Conservation (phyloP, 2,888 invertebrate genomes). For the Catocala fraxini region DNA sequence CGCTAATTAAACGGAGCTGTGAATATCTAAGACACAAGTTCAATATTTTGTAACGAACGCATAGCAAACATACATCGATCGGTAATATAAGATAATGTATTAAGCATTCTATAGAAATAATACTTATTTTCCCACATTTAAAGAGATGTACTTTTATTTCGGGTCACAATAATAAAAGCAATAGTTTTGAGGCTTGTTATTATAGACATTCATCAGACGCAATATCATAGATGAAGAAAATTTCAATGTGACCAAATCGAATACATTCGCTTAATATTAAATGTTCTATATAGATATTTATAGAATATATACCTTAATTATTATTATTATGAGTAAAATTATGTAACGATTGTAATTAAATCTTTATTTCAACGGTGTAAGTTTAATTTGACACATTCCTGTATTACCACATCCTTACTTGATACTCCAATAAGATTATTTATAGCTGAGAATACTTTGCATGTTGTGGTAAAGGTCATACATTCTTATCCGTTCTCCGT, state of each 20-base stretch:
- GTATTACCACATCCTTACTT: neutral
- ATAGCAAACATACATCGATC: conserved; percentile 51
- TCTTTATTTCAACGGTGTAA: conserved; percentile 81
- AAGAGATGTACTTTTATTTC: conserved; percentile 34
- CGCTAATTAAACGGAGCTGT: conserved; percentile 48
- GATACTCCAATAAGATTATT: no score
- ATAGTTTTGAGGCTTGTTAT: conserved; percentile 57
- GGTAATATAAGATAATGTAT: conserved; percentile 61
- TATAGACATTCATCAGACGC: conserved; percentile 33
- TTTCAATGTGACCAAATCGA: conserved; percentile 85
- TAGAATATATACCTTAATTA: conserved; percentile 85
- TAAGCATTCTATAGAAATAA: conserved; percentile 55
- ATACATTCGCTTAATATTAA: conserved; percentile 87
- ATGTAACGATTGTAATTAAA: conserved; percentile 88
- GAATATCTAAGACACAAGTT: conserved; percentile 48
- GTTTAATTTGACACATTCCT: conserved; percentile 64
- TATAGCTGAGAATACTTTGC: no score
- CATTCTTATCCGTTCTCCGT: neutral
- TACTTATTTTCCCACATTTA: conserved; percentile 50
- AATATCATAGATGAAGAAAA: conserved; percentile 48
- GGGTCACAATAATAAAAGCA: conserved; percentile 48
- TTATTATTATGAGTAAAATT: conserved; percentile 84
- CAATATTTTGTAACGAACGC: conserved; percentile 41
- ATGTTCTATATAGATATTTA: conserved; percentile 87
- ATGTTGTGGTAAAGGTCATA: no score